Evolutionary conservation across 2,888 invertebrate genomes (phyloP), one percentile per base, ranked within the genome.

Genomic region (Mesorhabditis spiculigera): DNA sequence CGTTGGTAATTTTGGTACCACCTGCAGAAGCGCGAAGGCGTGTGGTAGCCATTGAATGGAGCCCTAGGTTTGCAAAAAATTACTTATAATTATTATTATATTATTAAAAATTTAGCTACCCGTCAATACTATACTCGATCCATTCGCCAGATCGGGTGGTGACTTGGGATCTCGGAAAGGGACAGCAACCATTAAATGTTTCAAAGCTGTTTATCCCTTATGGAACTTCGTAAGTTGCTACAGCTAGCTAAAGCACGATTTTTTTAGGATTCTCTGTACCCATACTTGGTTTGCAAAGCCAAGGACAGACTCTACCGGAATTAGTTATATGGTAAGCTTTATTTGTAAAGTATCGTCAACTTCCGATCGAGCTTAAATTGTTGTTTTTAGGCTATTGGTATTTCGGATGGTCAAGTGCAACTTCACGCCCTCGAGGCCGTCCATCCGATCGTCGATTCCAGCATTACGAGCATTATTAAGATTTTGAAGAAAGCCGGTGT

Each of bases 81-180:
- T 28, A 28, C 28, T 28, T 28, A 28, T 28, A 28, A 28, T 28
- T 28, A n/a, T n/a, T n/a, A n/a, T n/a, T n/a, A n/a, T n/a, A 50
- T 13, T 50, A 50, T 50, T 50, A 13, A 50, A 50, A 13, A 50
- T 50, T 50, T 50, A 50, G 58, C n/a, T n/a, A 50, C 58, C 1
- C 58, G n/a, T 13, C 10, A 10, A 50, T 50, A 13, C 58, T 50
- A 10, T 50, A 50, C 58, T 50, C 58, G n/a, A n/a, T 50, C 58
- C 58, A 50, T 50, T 10, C 10, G 8, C 10, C 10, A 13, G n/a
- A 10, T 10, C 58, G 58, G n/a, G 58, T 50, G 8, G 58, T 50
- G 10, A 50, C 58, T n/a, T 50, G 58, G 58, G 58, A 50, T 50
- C 58, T 50, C n/a, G 58, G 58, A 10, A 50, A 50, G 58, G 58